A percentile compares a stretch with the other conserved stretches of the same genome.
Conservation (phyloP, 2,113 vertebrate genomes). For the Mus spicilegus region DNA sequence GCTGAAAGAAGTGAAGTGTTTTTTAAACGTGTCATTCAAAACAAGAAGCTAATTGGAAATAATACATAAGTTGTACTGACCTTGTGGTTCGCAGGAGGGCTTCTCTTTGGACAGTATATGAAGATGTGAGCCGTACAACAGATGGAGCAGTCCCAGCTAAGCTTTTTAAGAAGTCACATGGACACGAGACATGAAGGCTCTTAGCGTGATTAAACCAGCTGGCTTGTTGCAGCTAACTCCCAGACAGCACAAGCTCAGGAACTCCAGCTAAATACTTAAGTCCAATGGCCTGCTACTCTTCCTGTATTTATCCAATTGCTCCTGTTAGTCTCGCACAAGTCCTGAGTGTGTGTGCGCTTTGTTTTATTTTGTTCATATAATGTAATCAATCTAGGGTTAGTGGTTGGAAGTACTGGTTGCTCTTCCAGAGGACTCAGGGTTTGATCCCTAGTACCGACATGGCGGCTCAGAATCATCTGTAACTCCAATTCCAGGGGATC, state of each 20-base stretch:
- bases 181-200: conserved; percentile 54
- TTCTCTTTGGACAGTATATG: conserved; percentile 20
- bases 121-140: conserved; percentile 51
- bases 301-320: conserved; percentile 19
- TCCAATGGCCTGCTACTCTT: background rate
- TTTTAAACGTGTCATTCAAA: conserved; percentile 4
- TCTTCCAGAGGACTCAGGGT: background rate
- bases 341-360: background rate
- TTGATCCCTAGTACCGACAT: too few species aligned
- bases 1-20: background rate
- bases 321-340: conserved; percentile 1
- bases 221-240: conserved; percentile 41
- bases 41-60: conserved; percentile 2
- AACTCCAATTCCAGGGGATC: background rate
- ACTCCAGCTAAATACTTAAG: conserved; percentile 54
- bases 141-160: conserved; percentile 72
- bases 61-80: conserved; percentile 62
- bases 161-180: conserved; percentile 70
- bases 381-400: background rate
- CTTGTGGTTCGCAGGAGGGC: conserved; percentile 51
- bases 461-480: background rate
- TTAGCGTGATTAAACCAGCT: conserved; percentile 62
- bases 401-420: background rate
- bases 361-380: conserved; percentile 20
- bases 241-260: conserved; percentile 76